Percentiles rank a stretch among this genome's conserved stretches.
Conservation (phyloP, 2,888 invertebrate species). For the Lithophane semibrunnea region DNA sequence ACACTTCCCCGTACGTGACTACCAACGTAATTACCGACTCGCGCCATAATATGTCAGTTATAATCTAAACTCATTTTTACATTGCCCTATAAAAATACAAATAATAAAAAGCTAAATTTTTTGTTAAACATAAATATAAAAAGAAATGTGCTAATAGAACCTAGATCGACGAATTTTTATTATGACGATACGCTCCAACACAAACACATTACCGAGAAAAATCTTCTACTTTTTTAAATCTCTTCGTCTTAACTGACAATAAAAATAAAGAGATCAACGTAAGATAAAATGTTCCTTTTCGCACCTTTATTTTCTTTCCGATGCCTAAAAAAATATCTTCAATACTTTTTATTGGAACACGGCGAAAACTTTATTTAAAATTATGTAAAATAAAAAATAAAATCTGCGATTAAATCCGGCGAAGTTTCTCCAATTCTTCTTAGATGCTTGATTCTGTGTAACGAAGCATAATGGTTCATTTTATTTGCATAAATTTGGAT, state of each 20-base stretch:
- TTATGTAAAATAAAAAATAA: slow-evolving; percentile 77
- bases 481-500: slow-evolving; percentile 88
- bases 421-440: slow-evolving; percentile 83
- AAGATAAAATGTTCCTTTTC: slow-evolving; percentile 56
- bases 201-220: slow-evolving; percentile 28
- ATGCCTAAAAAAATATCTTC: slow-evolving; percentile 51
- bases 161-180: slow-evolving; percentile 53
- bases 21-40: slow-evolving; percentile 60
- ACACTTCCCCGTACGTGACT: slow-evolving; percentile 71
- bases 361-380: slow-evolving; percentile 68
- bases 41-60: slow-evolving; percentile 28
- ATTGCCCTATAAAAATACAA: slow-evolving; percentile 24
- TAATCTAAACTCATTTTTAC: slow-evolving; percentile 37
- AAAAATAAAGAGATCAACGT: slow-evolving; percentile 63
- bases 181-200: slow-evolving; percentile 44
- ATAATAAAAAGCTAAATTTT: slow-evolving; percentile 26
- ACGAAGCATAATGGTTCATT: slow-evolving; percentile 87
- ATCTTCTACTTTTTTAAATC: slow-evolving; percentile 46
- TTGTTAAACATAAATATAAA: slow-evolving; percentile 37
- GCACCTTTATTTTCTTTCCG: slow-evolving; percentile 49
- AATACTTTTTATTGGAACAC: slow-evolving; percentile 55
- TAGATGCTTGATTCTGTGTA: slow-evolving; percentile 83
- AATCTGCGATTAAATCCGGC: slow-evolving; percentile 77
- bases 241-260: slow-evolving; percentile 55
- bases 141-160: slow-evolving; percentile 46